A percentile compares a stretch with the other conserved stretches of the same genome.
phyloP scores from a whole-genome alignment of 2,888 invertebrate species.

The Eurytoma adleriae region DNA sequence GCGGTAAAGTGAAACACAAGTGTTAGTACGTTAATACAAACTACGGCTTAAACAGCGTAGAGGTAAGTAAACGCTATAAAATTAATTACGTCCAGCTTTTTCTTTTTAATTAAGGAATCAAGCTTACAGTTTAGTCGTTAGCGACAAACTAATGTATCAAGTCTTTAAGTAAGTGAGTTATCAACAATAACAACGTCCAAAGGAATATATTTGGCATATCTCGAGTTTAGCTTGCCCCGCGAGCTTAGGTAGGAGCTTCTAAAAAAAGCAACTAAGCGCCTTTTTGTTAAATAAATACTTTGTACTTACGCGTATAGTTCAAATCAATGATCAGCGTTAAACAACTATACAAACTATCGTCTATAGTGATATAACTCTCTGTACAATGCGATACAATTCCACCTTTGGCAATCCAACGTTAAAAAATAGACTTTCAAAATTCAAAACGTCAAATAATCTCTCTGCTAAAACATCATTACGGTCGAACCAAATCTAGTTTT shows the following conservation, averaged over 20 bases:
- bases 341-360: slow-evolving; percentile 43
- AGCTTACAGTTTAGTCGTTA: too few relatives aligned
- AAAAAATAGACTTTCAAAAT: slow-evolving; percentile 57
- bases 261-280: neutral
- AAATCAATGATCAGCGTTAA: slow-evolving; percentile 30
- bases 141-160: too few relatives aligned
- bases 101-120: too few relatives aligned
- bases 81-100: too few relatives aligned
- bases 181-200: too few relatives aligned
- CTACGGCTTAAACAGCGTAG: too few relatives aligned
- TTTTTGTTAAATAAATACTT: slow-evolving; percentile 5
- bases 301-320: slow-evolving; percentile 14
- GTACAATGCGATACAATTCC: slow-evolving; percentile 47
- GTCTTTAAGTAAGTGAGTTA: too few relatives aligned
- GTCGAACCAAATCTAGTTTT: slow-evolving; percentile 42
- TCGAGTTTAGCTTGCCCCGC: too few relatives aligned
- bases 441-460: slow-evolving; percentile 46
- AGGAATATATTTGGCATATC: too few relatives aligned
- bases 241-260: neutral
- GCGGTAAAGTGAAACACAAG: slow-evolving; percentile 9
- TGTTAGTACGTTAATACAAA: neutral
- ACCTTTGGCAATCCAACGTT: slow-evolving; percentile 39
- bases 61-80: too few relatives aligned
- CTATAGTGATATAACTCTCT: slow-evolving; percentile 48
- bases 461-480: slow-evolving; percentile 16